Evolutionary conservation across 2,888 invertebrate species (phyloP).

Genomic region (Choreutis nemorana): DNA sequence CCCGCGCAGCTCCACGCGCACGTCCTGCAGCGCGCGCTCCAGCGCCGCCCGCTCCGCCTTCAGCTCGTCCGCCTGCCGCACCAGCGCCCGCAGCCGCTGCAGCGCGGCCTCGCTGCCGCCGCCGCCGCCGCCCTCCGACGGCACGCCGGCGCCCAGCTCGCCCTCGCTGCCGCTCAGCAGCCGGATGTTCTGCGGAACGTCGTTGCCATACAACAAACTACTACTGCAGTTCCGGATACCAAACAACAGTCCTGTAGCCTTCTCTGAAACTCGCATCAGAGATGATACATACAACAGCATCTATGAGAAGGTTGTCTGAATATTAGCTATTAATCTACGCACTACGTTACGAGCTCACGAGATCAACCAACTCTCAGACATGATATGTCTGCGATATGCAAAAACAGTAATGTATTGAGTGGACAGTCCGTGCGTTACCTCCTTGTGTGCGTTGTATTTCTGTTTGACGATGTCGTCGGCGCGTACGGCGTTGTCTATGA

Average conservation of each 20-base stretch:
- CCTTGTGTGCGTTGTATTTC: slow-evolving; percentile 81
- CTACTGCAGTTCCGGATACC: no score
- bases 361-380: no score
- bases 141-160: slow-evolving; percentile 75
- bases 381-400: background rate
- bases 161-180: slow-evolving; percentile 79
- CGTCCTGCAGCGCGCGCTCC: slow-evolving; percentile 85
- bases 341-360: no score
- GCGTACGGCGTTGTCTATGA: slow-evolving; percentile 88
- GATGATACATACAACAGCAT: no score
- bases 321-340: no score
- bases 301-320: no score
- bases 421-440: slow-evolving; percentile 18
- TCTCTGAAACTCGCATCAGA: no score
- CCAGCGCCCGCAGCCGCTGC: slow-evolving; percentile 75
- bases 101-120: slow-evolving; percentile 64
- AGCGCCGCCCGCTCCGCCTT: slow-evolving; percentile 88
- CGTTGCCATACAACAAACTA: no score
- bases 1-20: slow-evolving; percentile 82
- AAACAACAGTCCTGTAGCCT: no score
- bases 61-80: slow-evolving; percentile 80
- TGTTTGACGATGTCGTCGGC: slow-evolving; percentile 86
- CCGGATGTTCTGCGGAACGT: slow-evolving; percentile 70
- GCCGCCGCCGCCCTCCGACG: slow-evolving; percentile 67
- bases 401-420: no score